Conservation (phyloP, 2,113 vertebrate genomes). For the Atrichornis clamosus region DNA sequence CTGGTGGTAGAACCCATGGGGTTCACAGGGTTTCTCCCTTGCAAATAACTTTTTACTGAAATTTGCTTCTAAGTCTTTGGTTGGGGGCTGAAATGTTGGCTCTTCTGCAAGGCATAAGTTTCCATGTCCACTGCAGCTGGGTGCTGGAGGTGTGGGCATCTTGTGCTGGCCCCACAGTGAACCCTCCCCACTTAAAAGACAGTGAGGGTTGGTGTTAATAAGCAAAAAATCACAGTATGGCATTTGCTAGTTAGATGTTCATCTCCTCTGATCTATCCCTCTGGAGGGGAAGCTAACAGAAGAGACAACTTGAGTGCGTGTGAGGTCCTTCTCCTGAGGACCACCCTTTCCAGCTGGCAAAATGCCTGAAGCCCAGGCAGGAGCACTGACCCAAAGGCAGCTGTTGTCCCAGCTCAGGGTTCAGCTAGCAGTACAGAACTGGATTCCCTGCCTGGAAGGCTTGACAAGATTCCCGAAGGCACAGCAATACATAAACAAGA, state of each 20-base stretch:
- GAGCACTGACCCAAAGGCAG: background rate
- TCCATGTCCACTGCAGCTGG: background rate
- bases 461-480: background rate
- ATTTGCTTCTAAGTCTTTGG: background rate
- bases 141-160: background rate
- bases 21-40: background rate
- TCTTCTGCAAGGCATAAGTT: background rate
- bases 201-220: background rate
- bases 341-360: background rate
- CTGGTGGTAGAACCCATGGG: background rate
- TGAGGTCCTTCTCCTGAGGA: background rate
- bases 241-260: background rate
- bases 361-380: background rate
- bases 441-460: background rate
- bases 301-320: background rate
- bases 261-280: background rate
- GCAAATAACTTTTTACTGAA: background rate
- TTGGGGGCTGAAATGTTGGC: background rate
- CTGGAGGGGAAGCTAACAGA: background rate
- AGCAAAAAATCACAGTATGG: background rate
- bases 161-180: background rate
- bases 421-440: background rate
- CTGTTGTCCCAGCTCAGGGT: background rate
- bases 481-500: rapidly evolving
- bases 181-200: background rate